phyloP scores from a whole-genome alignment of 2,797 vertebrate genomes.

The Brotula barbata region DNA sequence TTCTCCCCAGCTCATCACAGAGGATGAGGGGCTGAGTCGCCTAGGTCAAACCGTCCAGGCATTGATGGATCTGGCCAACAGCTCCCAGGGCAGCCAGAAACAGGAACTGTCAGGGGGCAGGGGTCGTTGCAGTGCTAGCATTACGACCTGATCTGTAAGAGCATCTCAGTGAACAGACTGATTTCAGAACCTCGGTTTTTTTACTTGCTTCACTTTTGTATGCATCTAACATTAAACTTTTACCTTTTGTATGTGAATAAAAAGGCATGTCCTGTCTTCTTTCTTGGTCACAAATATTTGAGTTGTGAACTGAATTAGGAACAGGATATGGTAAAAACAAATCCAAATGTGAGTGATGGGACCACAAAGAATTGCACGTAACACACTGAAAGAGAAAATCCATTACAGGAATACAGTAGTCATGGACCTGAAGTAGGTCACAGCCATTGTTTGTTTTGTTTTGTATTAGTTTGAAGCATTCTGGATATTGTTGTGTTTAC shows the following conservation, averaged over 20 bases:
- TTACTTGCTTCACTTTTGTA: slow-evolving; percentile 13
- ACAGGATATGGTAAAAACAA: too few relatives aligned
- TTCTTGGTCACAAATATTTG: neutral
- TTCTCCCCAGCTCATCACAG: slow-evolving; percentile 81
- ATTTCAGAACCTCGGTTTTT: slow-evolving; percentile 7
- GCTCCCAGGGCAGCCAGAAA: slow-evolving; percentile 50
- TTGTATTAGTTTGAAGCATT: too few relatives aligned
- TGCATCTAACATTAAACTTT: too few relatives aligned
- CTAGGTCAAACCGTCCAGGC: slow-evolving; percentile 77
- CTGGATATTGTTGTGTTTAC: too few relatives aligned
- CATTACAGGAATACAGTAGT: too few relatives aligned
- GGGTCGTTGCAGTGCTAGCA: slow-evolving; percentile 16
- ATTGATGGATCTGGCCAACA: slow-evolving; percentile 67
- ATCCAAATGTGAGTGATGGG: too few relatives aligned
- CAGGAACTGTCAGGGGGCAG: slow-evolving; percentile 42
- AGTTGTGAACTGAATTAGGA: too few relatives aligned
- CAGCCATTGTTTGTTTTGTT: too few relatives aligned
- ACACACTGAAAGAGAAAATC: too few relatives aligned
- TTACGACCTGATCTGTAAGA: neutral
- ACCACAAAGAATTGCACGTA: too few relatives aligned
- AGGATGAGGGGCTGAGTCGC: slow-evolving; percentile 82
- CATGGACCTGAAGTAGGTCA: too few relatives aligned
- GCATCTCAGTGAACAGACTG: neutral
- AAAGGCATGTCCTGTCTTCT: neutral
- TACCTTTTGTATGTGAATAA: neutral